phyloP scores from a whole-genome alignment of 2,113 vertebrate species.

The Halichoeres trimaculatus region DNA sequence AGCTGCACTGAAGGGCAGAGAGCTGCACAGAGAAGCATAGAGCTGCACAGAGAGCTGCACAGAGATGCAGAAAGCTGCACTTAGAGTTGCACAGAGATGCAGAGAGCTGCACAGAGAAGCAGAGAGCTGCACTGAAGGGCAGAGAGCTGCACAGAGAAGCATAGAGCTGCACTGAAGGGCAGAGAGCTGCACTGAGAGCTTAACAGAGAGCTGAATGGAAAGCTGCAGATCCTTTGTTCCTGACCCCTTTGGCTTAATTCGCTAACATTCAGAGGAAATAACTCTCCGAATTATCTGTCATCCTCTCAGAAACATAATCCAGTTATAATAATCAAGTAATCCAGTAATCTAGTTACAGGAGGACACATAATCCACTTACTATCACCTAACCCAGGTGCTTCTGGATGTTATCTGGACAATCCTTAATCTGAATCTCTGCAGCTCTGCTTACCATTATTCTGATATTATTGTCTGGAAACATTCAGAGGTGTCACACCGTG shows the following conservation, averaged over 20 bases:
- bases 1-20: no score
- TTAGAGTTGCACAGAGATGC: no score
- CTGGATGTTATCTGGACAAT: background rate
- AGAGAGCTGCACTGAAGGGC: no score
- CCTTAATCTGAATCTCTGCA: background rate
- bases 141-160: no score
- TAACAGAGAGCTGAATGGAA: constrained; percentile 27
- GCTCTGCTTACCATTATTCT: background rate
- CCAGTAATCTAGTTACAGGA: constrained; percentile 44
- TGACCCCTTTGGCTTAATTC: constrained; percentile 3
- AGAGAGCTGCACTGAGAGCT: no score
- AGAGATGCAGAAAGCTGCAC: no score
- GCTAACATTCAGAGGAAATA: constrained; percentile 27
- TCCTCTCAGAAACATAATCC: constrained; percentile 35
- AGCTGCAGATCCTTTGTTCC: background rate
- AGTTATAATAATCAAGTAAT: constrained; percentile 35
- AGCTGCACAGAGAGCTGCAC: no score
- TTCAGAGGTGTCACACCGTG: no score
- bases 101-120: no score
- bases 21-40: no score
- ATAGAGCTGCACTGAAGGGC: no score
- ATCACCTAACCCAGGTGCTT: constrained; percentile 9
- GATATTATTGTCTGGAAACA: no score
- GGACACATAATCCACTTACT: constrained; percentile 48
- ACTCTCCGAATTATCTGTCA: constrained; percentile 30